Base-by-base conservation (phyloP, 1,140 invertebrate genomes). In the Ladona fulva region DNA sequence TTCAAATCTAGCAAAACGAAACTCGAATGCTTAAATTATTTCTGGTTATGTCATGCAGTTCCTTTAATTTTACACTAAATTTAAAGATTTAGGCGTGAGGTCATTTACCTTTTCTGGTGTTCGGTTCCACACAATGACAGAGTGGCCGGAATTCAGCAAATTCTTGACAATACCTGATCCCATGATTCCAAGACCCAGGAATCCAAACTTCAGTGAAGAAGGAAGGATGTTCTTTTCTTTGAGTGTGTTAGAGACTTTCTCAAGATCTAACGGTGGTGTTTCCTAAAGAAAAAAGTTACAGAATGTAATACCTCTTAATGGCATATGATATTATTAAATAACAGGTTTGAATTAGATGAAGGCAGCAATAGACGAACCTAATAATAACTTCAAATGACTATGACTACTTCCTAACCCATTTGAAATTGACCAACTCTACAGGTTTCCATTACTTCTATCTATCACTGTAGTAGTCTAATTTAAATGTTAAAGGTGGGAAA, bases 121-220 rank as follows among this genome's bases (percentile, higher is more conserved):
- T 81, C 96, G 90, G 86, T 98, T 98, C 96, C 97, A 98, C 44
- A 98, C 91, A 80, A 94, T 91, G 14, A 98, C 95, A 82, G 93
- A 92, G 85, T 98, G 97, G 10, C 96, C 96, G 75, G 95, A 96
- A 83, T 95, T 95, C 80, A 98, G 90, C 24, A 99, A 87, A 85
- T 98, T 97, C 87, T 96, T 97, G 0, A 98, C 95, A 82, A 98
- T 96, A 24, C 95, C 95, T 74, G 93, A 92, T n/a, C 97, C 97
- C 93, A 99, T 98, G 81, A 95, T 96, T 66, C 97, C 96, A 11
- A 98, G 88, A 0, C 97, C 97, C 44, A 99, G 89, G 85, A 98
- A 98, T 16, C 97, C 97, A 83, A 98, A 97, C 82, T 92, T 95
- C 83, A 95, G 90, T 77, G 89, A 89, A 14, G 95, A 96, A 0